A percentile compares a stretch with the other conserved stretches of the same genome.
Evolutionary conservation across 2,888 invertebrate species (phyloP).

Genomic region (Andrena trimmerana): DNA sequence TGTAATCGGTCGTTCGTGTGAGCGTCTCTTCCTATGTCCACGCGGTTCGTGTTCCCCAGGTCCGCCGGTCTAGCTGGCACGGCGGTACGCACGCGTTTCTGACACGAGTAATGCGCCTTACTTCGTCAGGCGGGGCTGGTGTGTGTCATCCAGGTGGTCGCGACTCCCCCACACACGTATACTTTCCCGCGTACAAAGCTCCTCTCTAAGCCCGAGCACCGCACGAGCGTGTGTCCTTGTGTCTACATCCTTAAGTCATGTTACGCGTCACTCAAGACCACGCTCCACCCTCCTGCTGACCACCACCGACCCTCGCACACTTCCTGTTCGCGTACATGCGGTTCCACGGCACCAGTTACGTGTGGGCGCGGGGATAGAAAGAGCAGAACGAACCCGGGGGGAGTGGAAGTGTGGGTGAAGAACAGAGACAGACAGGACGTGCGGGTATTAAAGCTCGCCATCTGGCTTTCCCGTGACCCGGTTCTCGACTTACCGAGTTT

Average conservation of each 20-base stretch:
- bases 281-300: conserved; percentile 63
- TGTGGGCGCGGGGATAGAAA: not conserved
- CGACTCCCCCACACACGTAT: not conserved
- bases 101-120: conserved; percentile 19
- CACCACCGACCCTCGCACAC: conserved; percentile 56
- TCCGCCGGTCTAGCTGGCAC: not conserved
- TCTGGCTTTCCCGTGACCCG: conserved; percentile 69
- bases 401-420: too few relatives aligned
- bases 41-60: conserved; percentile 1
- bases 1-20: not conserved
- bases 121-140: conserved; percentile 20
- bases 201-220: conserved; percentile 21
- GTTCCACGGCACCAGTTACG: conserved; percentile 13
- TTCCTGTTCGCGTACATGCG: conserved; percentile 50
- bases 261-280: conserved; percentile 68
- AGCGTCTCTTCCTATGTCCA: conserved; percentile 3
- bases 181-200: not conserved
- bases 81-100: conserved; percentile 24
- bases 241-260: conserved; percentile 69
- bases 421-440: conserved; percentile 24
- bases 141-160: conserved; percentile 39
- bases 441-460: conserved; percentile 65
- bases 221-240: conserved; percentile 43
- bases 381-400: conserved; percentile 1
- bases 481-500: conserved; percentile 70